phyloP scores from a whole-genome alignment of 2,797 vertebrate genomes.

The Limosa lapponica region DNA sequence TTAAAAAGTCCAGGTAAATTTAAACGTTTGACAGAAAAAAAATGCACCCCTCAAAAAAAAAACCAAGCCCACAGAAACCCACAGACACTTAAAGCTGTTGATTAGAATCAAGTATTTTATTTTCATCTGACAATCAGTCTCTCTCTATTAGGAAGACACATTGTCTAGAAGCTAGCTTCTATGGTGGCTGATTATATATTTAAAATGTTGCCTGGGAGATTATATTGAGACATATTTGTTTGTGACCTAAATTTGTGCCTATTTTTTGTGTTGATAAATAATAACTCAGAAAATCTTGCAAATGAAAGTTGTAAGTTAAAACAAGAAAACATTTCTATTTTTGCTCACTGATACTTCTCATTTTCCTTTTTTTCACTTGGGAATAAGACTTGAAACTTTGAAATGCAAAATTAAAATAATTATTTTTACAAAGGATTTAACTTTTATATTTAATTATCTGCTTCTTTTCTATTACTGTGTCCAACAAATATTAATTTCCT shows the following conservation, averaged over 20 bases:
- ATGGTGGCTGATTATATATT: neutral
- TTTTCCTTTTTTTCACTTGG: neutral
- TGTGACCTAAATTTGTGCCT: neutral
- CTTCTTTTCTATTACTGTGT: neutral
- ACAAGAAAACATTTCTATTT: neutral
- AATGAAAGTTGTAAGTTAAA: neutral
- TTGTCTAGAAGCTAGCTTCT: neutral
- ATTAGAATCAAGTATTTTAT: neutral
- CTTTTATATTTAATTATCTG: neutral
- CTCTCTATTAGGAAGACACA: neutral
- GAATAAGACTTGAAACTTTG: neutral
- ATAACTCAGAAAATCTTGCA: neutral
- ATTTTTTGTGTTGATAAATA: neutral
- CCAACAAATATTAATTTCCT: neutral
- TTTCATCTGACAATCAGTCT: neutral
- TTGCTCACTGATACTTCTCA: neutral
- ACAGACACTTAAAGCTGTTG: neutral
- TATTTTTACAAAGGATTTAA: neutral
- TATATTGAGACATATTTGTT: neutral
- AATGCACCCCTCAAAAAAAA: neutral
- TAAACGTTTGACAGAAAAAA: neutral
- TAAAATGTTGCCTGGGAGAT: neutral
- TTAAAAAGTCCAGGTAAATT: neutral
- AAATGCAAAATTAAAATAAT: neutral
- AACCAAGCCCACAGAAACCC: rapidly evolving